Evolutionary conservation across 2,113 vertebrate genomes (phyloP).

Genomic region (Muscicapa adusta): DNA sequence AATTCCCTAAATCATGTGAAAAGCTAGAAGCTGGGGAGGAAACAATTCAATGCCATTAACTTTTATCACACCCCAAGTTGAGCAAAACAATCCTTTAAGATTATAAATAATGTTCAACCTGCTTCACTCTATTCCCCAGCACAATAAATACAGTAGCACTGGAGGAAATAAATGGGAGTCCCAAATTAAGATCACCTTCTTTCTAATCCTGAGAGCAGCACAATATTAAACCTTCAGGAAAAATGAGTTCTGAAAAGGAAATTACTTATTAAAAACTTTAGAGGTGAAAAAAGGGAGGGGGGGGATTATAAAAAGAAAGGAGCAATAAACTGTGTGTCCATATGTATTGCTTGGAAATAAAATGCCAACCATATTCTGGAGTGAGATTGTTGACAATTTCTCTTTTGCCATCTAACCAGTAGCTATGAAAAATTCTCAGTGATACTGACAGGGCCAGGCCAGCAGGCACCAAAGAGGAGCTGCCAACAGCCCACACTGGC

Average conservation of each 20-base stretch:
- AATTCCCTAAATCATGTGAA: neutral
- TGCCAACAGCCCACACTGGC: neutral
- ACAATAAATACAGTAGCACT: neutral
- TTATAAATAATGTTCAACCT: neutral
- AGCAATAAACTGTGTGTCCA: neutral
- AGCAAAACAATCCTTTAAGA: neutral
- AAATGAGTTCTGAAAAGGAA: neutral
- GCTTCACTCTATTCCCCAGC: neutral
- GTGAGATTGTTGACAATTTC: neutral
- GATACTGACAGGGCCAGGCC: neutral
- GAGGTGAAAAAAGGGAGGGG: neutral
- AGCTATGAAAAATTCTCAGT: neutral
- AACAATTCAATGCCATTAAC: neutral
- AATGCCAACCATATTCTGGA: neutral
- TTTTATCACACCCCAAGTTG: neutral
- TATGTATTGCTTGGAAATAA: neutral
- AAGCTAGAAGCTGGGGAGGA: neutral
- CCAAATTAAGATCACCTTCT: neutral
- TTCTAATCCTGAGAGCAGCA: neutral
- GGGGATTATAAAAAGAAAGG: neutral
- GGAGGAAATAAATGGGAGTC: neutral
- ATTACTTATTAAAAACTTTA: neutral
- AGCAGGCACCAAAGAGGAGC: neutral
- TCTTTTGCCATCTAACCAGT: neutral
- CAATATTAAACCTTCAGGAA: neutral